Percentiles rank a stretch among this genome's conserved stretches.
Evolutionary conservation across 2,888 invertebrate genomes (phyloP).

Genomic region (Cordilura impudica): DNA sequence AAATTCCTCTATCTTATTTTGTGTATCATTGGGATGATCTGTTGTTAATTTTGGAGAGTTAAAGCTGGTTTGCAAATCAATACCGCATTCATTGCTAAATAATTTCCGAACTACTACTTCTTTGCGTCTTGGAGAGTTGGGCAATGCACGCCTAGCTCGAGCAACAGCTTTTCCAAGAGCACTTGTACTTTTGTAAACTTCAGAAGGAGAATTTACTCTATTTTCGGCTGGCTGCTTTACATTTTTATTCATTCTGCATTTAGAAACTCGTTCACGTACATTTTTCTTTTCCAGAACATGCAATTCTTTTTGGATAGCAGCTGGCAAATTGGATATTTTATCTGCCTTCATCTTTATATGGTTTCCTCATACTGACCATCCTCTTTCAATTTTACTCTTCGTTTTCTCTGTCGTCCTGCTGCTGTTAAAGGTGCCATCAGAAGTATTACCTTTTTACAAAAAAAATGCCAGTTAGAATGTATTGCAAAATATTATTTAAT

Average conservation of each 20-base stretch:
- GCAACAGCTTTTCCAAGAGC: too few relatives aligned
- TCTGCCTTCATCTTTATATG: too few relatives aligned
- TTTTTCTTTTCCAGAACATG: background rate
- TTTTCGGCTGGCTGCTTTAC: background rate
- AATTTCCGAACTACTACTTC: too few relatives aligned
- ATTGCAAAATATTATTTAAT: background rate
- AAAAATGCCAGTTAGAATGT: background rate
- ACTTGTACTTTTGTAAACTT: too few relatives aligned
- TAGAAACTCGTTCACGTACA: background rate
- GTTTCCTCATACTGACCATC: background rate
- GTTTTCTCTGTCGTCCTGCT: background rate
- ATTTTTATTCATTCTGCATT: background rate
- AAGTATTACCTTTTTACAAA: background rate
- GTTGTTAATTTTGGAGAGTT: background rate
- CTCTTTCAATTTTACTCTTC: background rate
- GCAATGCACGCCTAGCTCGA: too few relatives aligned
- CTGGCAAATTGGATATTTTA: too few relatives aligned
- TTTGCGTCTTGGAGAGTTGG: too few relatives aligned
- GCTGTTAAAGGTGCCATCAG: too few relatives aligned
- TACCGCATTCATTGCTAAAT: background rate
- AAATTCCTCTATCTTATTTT: background rate
- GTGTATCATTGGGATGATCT: background rate
- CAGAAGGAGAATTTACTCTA: too few relatives aligned
- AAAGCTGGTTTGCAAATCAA: background rate
- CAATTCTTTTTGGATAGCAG: background rate